Evolutionary conservation across 1,140 invertebrate species (phyloP), one percentile per base, ranked within the genome.

Genomic region (Lutraria rhynchaena): DNA sequence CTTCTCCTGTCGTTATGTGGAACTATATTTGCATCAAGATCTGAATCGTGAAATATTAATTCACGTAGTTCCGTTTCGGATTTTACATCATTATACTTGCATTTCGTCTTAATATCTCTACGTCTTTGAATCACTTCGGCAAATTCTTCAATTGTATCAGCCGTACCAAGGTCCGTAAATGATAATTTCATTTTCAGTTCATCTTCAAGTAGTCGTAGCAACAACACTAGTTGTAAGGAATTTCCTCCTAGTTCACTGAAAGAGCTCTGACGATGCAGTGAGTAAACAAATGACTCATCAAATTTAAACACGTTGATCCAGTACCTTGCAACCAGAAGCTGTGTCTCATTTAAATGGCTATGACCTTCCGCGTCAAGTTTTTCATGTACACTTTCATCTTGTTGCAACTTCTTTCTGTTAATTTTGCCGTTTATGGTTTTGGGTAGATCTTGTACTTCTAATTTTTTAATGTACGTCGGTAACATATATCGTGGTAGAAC

Each of bases 401-500:
- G 63, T 74, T 86, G 78, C 27, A 88, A 53, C 24, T 37, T 57
- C 60, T 86, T 85, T 31, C 85, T 49, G 67, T 88, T 82, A n/a
- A 88, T 82, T 81, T 88, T 88, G 3, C 87, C 87, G 49, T 85
- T 88, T 5, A 84, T 29, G n/a, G 85, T 85, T 58, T 81, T 80
- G 3, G 87, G 87, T 51, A 85, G 83, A n/a, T 86, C 83, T 33
- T 51, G 29, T 24, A 80, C 67, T 22, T 88, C 77, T 4, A 87
- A 13, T 78, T 83, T 84, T 35, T 83, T 83, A 22, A 88, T 87
- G 55, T 69, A 87, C 15, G 80, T 81, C 4, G 87, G 87, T 53
- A 88, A 78, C 87, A 88, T 88, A 71, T 84, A 88, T 69, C 78
- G 81, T 44, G 87, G 87, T 15, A 88, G 44, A 9, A 82, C 84